Base-by-base conservation (phyloP, 2,797 vertebrate species). In the Hydrolagus colliei region DNA sequence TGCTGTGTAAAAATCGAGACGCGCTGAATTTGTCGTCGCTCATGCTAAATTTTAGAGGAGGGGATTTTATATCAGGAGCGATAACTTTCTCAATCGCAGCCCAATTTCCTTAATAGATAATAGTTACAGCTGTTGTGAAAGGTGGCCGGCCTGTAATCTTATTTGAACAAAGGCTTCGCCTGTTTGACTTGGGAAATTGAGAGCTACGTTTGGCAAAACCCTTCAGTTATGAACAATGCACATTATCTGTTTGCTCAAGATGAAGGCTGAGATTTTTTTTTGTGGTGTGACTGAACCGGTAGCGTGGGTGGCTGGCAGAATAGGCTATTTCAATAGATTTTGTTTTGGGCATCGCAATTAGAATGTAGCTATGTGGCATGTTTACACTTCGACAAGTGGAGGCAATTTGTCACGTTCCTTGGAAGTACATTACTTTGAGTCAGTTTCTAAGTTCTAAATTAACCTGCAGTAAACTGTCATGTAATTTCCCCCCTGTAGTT, bases 241-340 rank as follows among this genome's bases (percentile, higher is more conserved):
- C 63, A n/a, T 84, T 63, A 71, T 41, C 79, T 68, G 65, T 67
- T 84, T 84, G 79, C 68, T 84, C 79, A 71, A 84, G 65, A 63
- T 68, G 13, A 52, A 32, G n/a, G 10, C 65, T 71, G 18, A 67
- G 78, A n/a, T 59, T 77, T 77, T 9, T 59, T 77, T 77, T 9
- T 35, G 27, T 20, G 32, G 41, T 84, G 68, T 84, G 32, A n/a
- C 65, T 71, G 18, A 71, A 67, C 63, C 22, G 9, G 12, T 20
- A 20, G 79, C 41, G 32, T 71, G 65, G 79, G 65, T 41, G 79
- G 79, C 65, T 84, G 65, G 65, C 4, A 84, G 32, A 52, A 41
- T 71, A 52, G 65, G 13, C 10, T 6, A 7, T 27, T 68, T 84
- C 32, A 71, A 9, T 52, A 13, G 65, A 67, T 84, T 27, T 52